Conservation (phyloP, 1,140 invertebrate species). For the Dinoponera quadriceps region DNA sequence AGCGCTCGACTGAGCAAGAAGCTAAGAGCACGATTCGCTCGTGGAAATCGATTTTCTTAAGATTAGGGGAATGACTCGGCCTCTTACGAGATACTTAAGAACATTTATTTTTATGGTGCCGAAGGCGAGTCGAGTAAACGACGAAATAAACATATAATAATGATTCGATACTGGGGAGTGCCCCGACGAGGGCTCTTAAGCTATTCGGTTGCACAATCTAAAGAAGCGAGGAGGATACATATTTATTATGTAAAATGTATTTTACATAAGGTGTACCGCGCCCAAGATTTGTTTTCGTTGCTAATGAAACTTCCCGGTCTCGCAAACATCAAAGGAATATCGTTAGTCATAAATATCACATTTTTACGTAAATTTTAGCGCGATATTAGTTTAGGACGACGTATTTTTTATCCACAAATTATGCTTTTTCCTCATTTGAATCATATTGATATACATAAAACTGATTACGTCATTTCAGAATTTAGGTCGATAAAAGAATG, state of each 20-base stretch:
- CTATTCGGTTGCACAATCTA: constrained; percentile 1
- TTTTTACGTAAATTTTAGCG: not conserved
- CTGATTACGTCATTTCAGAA: too few relatives aligned
- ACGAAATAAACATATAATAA: constrained; percentile 53
- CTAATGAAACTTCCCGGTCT: constrained; percentile 11
- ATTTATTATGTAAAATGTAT: constrained; percentile 8
- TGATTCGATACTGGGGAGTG: constrained; percentile 41
- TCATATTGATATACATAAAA: too few relatives aligned
- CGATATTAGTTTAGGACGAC: not conserved
- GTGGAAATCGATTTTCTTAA: constrained; percentile 63
- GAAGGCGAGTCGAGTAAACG: constrained; percentile 29
- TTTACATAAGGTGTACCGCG: not conserved
- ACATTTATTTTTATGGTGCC: constrained; percentile 57
- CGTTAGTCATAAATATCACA: not conserved
- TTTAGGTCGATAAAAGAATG: too few relatives aligned
- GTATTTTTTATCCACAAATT: not conserved
- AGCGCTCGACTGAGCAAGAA: not conserved
- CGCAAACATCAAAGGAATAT: constrained; percentile 1
- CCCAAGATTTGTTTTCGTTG: constrained; percentile 13
- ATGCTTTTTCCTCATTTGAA: too few relatives aligned
- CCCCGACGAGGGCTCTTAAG: not conserved
- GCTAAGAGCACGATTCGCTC: constrained; percentile 9
- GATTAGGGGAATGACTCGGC: constrained; percentile 59
- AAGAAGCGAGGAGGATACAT: constrained; percentile 13
- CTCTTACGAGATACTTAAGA: constrained; percentile 34